Conservation (phyloP, 2,888 invertebrate genomes). For the Epinotia brunnichana region DNA sequence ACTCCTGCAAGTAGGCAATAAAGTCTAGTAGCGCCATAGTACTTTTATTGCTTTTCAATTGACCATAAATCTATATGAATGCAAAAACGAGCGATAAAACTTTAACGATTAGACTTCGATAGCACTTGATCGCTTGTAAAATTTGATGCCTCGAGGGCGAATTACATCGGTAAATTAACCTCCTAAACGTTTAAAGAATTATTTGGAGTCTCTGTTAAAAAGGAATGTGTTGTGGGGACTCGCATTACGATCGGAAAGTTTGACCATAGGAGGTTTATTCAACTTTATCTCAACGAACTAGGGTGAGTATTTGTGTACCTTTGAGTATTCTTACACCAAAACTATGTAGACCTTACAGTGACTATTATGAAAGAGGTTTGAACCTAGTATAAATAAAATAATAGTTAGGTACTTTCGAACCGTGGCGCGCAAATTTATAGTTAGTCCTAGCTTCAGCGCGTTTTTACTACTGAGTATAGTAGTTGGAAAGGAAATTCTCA, state of each 20-base stretch:
- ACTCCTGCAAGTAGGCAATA: slow-evolving; percentile 35
- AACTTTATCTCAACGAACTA: background rate
- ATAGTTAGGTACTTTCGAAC: background rate
- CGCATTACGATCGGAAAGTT: background rate
- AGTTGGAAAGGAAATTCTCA: background rate
- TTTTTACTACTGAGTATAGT: background rate
- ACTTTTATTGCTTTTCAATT: slow-evolving; percentile 60
- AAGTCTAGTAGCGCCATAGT: slow-evolving; percentile 48
- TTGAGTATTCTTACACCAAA: background rate
- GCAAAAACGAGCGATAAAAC: slow-evolving; percentile 57
- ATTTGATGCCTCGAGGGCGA: slow-evolving; percentile 36
- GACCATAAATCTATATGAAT: slow-evolving; percentile 55
- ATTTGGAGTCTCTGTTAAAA: slow-evolving; percentile 8
- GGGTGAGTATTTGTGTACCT: background rate
- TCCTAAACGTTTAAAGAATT: slow-evolving; percentile 22
- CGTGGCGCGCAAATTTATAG: background rate
- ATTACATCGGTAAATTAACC: slow-evolving; percentile 28
- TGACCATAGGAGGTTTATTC: background rate
- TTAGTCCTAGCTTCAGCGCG: background rate
- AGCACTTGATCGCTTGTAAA: slow-evolving; percentile 43
- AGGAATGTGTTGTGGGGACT: background rate
- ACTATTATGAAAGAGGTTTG: background rate
- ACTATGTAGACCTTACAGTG: background rate
- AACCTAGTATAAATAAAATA: background rate
- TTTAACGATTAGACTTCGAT: slow-evolving; percentile 43